These are phyloP conservation scores for Chirona hameri DNA, from an alignment of 2,888 invertebrate genomes.

Conservation along the genomic window DNA sequence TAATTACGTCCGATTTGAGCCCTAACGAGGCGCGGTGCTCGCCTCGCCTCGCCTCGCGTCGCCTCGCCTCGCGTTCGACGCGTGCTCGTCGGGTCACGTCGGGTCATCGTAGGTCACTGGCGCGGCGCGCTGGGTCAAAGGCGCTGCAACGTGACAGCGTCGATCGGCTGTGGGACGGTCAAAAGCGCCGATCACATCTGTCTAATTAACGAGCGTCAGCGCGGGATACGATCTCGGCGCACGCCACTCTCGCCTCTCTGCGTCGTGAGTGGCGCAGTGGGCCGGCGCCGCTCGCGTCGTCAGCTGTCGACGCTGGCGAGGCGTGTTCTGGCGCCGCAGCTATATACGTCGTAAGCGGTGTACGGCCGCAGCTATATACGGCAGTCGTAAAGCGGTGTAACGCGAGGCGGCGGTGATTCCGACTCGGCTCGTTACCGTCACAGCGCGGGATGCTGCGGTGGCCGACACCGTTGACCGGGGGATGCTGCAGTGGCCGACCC, in stretches of 20 bases:
- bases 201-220: neutral
- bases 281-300: neutral
- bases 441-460: neutral
- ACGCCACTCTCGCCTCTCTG: neutral
- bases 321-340: neutral
- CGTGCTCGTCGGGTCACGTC: neutral
- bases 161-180: neutral
- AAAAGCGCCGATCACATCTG: neutral
- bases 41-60: neutral
- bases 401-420: neutral
- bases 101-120: neutral
- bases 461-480: too few relatives aligned
- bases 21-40: slow-evolving; percentile 2
- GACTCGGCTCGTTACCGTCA: neutral
- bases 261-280: neutral
- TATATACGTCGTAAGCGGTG: slow-evolving; percentile 2
- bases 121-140: neutral
- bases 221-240: neutral
- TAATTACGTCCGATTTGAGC: neutral
- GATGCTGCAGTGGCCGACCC: too few relatives aligned
- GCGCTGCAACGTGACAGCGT: neutral
- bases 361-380: neutral
- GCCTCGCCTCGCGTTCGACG: neutral
- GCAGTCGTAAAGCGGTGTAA: neutral
- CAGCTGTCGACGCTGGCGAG: neutral